These are phyloP conservation scores for Crotalus horridus DNA, from an alignment of 2,113 vertebrate genomes.

Conservation along the genomic window DNA sequence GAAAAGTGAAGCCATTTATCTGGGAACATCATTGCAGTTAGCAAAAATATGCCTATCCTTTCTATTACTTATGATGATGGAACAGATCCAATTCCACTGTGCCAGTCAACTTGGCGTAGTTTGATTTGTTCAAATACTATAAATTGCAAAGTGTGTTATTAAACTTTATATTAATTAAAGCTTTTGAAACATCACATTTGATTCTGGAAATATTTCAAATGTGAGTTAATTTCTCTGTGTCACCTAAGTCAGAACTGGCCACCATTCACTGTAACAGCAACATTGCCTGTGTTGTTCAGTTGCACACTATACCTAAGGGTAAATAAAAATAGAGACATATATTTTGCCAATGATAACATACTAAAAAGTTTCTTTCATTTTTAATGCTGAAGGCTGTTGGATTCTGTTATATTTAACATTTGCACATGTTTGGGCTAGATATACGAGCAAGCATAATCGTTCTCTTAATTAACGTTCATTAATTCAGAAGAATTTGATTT, in stretches of 20 bases:
- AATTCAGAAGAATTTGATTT: slow-evolving; percentile 56
- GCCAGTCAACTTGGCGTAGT: background rate
- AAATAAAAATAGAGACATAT: background rate
- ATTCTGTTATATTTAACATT: slow-evolving; percentile 42
- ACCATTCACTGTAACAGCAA: background rate
- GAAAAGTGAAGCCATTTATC: background rate
- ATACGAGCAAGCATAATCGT: slow-evolving; percentile 57
- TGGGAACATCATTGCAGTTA: background rate
- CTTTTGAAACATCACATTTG: background rate
- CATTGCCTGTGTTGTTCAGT: slow-evolving; percentile 5
- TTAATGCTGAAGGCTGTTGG: slow-evolving; percentile 35
- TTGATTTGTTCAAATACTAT: background rate
- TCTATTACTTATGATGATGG: background rate
- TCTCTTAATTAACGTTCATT: slow-evolving; percentile 70
- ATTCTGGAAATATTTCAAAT: background rate
- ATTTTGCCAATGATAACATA: slow-evolving; percentile 9
- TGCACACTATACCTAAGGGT: background rate
- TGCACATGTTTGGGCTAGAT: slow-evolving; percentile 64
- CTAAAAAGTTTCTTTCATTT: slow-evolving; percentile 22
- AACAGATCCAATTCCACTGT: background rate
- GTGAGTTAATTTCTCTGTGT: background rate
- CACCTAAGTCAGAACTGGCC: background rate
- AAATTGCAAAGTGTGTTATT: background rate
- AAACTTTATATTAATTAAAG: background rate
- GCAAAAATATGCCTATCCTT: background rate